Evolutionary conservation across 2,113 vertebrate species (phyloP), one percentile per base, ranked within the genome.

Genomic region (Brevimyrus niger): DNA sequence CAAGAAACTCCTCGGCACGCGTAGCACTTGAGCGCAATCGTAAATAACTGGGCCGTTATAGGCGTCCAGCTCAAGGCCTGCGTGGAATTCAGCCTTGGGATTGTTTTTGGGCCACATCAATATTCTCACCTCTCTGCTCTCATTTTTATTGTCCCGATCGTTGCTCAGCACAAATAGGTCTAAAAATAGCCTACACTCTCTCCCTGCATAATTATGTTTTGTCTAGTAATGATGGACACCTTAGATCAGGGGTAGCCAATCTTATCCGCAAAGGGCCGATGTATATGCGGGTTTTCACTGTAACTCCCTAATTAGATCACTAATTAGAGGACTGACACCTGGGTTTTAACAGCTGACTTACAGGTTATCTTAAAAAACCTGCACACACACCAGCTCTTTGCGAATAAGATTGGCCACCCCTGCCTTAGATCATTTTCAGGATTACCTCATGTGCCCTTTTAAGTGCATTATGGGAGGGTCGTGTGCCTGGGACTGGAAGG

Each of bases 161-260:
- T 31, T 47, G 44, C 87, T 88, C 44, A 42, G 55, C 87, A 88
- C 11, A 88, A 88, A 46, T n/a, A 11, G 38, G 50, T 27, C 88
- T 89, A 38, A 27, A 89, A 85, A 55, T 58, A 46, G 53, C 9
- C 15, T 31, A n/a, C 21, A 46, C 13, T 88, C 35, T 73, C 42
- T 31, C 38, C 50, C 11, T 47, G 21, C 17, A 46, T 84, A 23
- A 47, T 47, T 47, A 47, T 84, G 17, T 47, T 46, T 47, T 8
- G 2, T n/a, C 82, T 47, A 23, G 82, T n/a, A 35, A 76, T 42
- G 35, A 80, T 38, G 35, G 73, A 19, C 4, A 35, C 17, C 35
- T 80, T 80, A 80, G 0, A 42, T 80, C 31, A 80, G n/a, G n/a
- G n/a, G n/a, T n/a, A n/a, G n/a, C n/a, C n/a, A n/a, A n/a, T n/a